phyloP scores from a whole-genome alignment of 2,888 invertebrate genomes.

The Netelia fuscicornis region DNA sequence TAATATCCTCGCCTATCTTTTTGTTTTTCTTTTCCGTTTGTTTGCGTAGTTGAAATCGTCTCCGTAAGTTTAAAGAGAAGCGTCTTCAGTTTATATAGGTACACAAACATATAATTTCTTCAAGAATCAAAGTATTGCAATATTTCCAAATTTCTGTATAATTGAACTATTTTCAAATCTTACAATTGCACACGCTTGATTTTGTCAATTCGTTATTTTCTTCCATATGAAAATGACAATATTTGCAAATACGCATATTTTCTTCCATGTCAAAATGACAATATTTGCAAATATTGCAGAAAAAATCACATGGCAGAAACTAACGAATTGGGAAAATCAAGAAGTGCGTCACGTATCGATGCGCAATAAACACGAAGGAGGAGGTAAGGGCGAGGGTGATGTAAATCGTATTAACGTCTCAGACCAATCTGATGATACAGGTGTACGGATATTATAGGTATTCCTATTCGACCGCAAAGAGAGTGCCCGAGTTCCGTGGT shows the following conservation, averaged over 20 bases:
- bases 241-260: neutral
- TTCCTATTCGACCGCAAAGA: slow-evolving; percentile 29
- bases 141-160: too few species aligned
- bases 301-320: neutral
- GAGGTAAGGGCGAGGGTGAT: neutral
- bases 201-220: slow-evolving; percentile 13
- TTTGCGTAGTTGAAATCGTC: neutral
- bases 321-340: neutral
- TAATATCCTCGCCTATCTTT: slow-evolving; percentile 11
- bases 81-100: neutral
- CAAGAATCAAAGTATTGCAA: too few species aligned
- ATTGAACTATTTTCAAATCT: neutral
- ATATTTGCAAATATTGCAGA: too few species aligned
- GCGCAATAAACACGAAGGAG: neutral
- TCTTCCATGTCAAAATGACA: too few species aligned
- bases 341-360: slow-evolving; percentile 6
- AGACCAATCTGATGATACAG: slow-evolving; percentile 53
- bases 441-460: slow-evolving; percentile 44
- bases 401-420: slow-evolving; percentile 61
- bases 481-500: slow-evolving; percentile 35
- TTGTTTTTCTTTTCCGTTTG: neutral
- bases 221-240: neutral
- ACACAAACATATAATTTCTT: neutral
- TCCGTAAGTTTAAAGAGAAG: neutral
- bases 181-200: neutral